Conservation (phyloP, 2,888 invertebrate genomes). For the Hanleya hanleyi region DNA sequence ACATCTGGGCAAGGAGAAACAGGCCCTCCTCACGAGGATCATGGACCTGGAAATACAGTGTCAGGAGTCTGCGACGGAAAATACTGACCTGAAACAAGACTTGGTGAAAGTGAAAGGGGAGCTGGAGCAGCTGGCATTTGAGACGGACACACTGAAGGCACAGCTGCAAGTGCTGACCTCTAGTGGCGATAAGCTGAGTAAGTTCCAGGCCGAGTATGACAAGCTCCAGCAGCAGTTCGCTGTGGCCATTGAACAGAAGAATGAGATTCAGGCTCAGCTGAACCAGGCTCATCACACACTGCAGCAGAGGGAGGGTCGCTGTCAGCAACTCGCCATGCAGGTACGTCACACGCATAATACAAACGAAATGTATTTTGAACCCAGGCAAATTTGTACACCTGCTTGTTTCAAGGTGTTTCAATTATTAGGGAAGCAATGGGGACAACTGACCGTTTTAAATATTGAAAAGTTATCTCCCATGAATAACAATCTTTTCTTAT, state of each 20-base stretch:
- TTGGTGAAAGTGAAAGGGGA: conserved; percentile 39
- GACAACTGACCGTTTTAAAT: too few relatives aligned
- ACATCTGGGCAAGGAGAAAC: conserved; percentile 55
- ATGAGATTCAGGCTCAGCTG: conserved; percentile 49
- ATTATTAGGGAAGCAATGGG: too few relatives aligned
- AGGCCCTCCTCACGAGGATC: conserved; percentile 46
- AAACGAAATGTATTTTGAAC: too few relatives aligned
- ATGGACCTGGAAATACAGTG: conserved; percentile 55
- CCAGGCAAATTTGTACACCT: too few relatives aligned
- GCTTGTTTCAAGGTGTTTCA: too few relatives aligned
- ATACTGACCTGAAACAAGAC: conserved; percentile 47
- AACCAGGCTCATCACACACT: conserved; percentile 54
- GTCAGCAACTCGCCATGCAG: conserved; percentile 67
- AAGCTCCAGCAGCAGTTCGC: conserved; percentile 59
- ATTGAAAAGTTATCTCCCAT: too few relatives aligned
- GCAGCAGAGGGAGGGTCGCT: conserved; percentile 58
- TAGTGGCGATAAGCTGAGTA: conserved; percentile 38
- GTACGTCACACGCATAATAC: too few relatives aligned
- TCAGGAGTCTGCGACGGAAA: conserved; percentile 42
- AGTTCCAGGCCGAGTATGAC: conserved; percentile 54
- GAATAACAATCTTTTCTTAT: too few relatives aligned
- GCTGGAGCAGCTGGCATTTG: conserved; percentile 55
- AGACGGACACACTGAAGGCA: conserved; percentile 50
- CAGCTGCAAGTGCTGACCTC: conserved; percentile 45
- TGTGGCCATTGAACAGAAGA: conserved; percentile 57